phyloP scores from a whole-genome alignment of 2,888 invertebrate genomes.

The Xestoiulus laeticollis region DNA sequence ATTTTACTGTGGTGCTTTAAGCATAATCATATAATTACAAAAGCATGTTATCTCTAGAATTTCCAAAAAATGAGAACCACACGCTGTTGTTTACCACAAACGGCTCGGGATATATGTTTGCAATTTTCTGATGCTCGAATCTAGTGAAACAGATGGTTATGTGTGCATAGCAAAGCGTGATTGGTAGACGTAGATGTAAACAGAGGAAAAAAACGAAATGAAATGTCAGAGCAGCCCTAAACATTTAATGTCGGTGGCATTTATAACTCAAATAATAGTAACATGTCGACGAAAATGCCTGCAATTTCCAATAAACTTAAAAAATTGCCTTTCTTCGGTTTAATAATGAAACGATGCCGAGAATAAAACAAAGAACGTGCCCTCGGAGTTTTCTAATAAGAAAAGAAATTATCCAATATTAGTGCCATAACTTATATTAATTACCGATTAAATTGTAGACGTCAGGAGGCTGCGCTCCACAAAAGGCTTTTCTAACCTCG shows the following conservation, averaged over 20 bases:
- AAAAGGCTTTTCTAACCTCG: not conserved
- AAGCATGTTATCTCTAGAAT: too few species aligned
- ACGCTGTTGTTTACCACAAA: too few species aligned
- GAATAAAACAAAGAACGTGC: constrained; percentile 39
- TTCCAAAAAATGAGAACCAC: too few species aligned
- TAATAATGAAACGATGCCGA: constrained; percentile 30
- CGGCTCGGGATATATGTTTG: not conserved
- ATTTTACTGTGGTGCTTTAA: too few species aligned
- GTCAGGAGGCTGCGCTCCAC: not conserved
- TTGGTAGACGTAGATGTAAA: not conserved
- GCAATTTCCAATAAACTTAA: constrained; percentile 43
- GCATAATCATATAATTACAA: too few species aligned
- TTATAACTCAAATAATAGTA: constrained; percentile 33
- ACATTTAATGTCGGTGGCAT: constrained; percentile 40
- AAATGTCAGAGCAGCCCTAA: constrained; percentile 39
- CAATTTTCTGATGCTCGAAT: not conserved
- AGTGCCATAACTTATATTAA: constrained; percentile 47
- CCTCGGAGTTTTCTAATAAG: constrained; percentile 25
- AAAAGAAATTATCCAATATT: constrained; percentile 44
- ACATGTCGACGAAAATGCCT: constrained; percentile 41
- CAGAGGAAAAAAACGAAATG: not conserved
- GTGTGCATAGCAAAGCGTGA: not conserved
- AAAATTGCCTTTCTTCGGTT: constrained; percentile 43
- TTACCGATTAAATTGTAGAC: constrained; percentile 45
- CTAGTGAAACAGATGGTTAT: not conserved